Evolutionary conservation across 2,113 vertebrate genomes (phyloP).

Genomic region (Carollia perspicillata): DNA sequence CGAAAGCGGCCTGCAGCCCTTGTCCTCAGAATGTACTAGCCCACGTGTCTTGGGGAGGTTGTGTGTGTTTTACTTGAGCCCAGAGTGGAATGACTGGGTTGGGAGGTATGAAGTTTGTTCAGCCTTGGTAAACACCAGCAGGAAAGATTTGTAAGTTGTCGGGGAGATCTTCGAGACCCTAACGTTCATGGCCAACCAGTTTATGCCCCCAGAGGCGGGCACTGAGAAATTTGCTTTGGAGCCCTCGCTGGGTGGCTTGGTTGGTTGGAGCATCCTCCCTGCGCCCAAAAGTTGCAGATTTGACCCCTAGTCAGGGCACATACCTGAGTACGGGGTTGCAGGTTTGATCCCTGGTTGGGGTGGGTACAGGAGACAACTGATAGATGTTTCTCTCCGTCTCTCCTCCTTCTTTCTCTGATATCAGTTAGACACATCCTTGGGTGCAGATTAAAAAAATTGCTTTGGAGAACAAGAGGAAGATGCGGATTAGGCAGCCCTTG

Average conservation of each 20-base stretch:
- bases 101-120: not conserved
- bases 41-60: not conserved
- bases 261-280: too few species aligned
- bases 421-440: too few species aligned
- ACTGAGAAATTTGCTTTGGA: not conserved
- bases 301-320: too few species aligned
- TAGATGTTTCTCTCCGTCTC: too few species aligned
- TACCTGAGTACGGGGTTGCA: too few species aligned
- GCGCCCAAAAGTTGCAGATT: too few species aligned
- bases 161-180: not conserved
- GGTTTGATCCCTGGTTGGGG: too few species aligned
- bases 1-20: not conserved
- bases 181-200: not conserved
- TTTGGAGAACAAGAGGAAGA: not conserved
- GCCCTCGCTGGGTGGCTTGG: too few species aligned
- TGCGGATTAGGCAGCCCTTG: not conserved
- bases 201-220: not conserved
- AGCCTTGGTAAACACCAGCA: not conserved
- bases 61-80: not conserved
- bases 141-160: not conserved
- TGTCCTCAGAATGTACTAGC: not conserved
- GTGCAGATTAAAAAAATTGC: not conserved
- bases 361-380: too few species aligned
- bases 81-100: not conserved
- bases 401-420: too few species aligned